Base-by-base conservation (phyloP, 1,140 invertebrate genomes). In the Anadara kagoshimensis region DNA sequence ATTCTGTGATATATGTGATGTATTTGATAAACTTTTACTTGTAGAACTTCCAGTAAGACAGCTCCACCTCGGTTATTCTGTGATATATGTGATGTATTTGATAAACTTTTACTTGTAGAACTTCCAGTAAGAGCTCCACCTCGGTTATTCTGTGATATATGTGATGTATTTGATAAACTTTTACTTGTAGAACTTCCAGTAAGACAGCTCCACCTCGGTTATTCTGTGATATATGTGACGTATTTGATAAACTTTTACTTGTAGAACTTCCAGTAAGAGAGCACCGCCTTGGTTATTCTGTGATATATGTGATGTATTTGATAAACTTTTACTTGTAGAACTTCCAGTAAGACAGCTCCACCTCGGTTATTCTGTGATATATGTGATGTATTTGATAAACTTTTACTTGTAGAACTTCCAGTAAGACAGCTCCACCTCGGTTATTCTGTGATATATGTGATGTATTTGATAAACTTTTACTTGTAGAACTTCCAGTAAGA, bases 301-400 rank as follows among this genome's bases (percentile, higher is more conserved):
- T 91, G 97, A 98, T 36, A 36, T 36, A 36, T 36, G 29, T 36
- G 7, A 36, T 36, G 29, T 36, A n/a, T n/a, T n/a, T n/a, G n/a
- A n/a, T n/a, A n/a, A n/a, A n/a, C n/a, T 36, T 36, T 36, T 3
- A 36, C 29, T 80, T 70, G 36, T 54, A 79, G 76, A 47, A 83
- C 92, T 43, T 64, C 73, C 18, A 69, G 66, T 16, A 49, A 43
- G 12, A 69, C 77, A 26, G 73, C 79, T 22, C 79, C 86, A 11
- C 86, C 95, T 36, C 93, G 97, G 54, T 89, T 97, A 78, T 99
- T 96, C 90, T 99, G 97, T 91, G 97, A 98, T 36, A 36, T 36
- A 36, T 36, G 29, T 36, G 7, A 36, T 36, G 29, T 36, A n/a
- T n/a, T n/a, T n/a, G n/a, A n/a, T n/a, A n/a, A n/a, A n/a, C n/a